Conservation (phyloP, 2,888 invertebrate genomes). For the Thereva nobilitata region DNA sequence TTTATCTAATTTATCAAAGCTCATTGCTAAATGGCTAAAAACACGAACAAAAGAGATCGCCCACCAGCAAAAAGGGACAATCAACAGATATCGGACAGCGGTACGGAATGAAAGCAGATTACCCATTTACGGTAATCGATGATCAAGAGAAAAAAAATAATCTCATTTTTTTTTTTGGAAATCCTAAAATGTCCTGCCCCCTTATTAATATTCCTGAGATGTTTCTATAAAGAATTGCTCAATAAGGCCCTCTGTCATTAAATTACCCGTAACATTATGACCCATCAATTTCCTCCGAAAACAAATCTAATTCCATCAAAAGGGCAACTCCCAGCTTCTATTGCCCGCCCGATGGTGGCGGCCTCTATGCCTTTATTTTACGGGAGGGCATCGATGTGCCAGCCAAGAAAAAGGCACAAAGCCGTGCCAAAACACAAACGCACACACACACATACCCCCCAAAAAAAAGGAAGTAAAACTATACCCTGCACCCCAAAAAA, state of each 20-base stretch:
- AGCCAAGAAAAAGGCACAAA: constrained; percentile 1
- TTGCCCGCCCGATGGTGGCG: background rate
- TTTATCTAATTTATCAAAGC: no score
- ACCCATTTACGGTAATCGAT: no score
- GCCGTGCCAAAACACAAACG: background rate
- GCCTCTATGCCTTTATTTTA: background rate
- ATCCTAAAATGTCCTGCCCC: background rate
- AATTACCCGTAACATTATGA: constrained; percentile 34
- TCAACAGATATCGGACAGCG: no score
- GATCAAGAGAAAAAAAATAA: no score
- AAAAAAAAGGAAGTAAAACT: no score
- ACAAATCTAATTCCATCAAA: constrained; percentile 32
- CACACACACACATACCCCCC: no score
- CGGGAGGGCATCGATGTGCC: background rate
- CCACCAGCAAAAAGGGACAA: no score
- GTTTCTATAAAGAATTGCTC: constrained; percentile 22
- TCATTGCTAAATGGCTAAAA: no score
- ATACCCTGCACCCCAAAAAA: no score
- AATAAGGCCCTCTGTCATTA: constrained; percentile 32
- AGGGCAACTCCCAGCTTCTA: constrained; percentile 18
- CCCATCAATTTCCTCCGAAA: constrained; percentile 35
- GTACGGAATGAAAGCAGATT: no score
- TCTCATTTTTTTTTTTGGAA: background rate
- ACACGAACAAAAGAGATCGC: no score
- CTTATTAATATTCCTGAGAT: constrained; percentile 25